Percentiles rank a stretch among this genome's conserved stretches.
phyloP scores from a whole-genome alignment of 1,140 invertebrate genomes.

The Proctacanthus coquilletti region DNA sequence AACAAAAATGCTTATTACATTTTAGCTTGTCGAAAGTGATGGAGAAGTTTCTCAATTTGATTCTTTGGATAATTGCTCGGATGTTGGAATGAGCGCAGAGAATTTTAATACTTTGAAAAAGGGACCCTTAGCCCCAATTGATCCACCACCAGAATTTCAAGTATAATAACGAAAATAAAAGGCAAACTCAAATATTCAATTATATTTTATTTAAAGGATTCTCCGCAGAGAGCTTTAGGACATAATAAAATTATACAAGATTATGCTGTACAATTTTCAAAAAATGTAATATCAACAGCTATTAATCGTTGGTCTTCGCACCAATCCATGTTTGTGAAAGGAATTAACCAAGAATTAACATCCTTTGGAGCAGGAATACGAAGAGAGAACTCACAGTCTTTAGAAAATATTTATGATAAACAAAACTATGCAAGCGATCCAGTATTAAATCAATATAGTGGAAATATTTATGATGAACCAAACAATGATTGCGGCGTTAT shows the following conservation, averaged over 20 bases:
- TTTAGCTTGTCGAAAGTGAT: constrained; percentile 47
- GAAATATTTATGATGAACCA: constrained; percentile 28
- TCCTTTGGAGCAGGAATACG: too few relatives aligned
- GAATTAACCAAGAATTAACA: not conserved
- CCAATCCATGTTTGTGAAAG: not conserved
- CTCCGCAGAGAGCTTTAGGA: constrained; percentile 28
- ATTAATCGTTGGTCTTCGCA: not conserved
- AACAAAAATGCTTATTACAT: too few relatives aligned
- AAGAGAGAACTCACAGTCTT: too few relatives aligned
- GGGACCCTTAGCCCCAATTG: constrained; percentile 52
- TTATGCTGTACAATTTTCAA: constrained; percentile 3
- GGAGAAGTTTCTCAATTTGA: constrained; percentile 49
- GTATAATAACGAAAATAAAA: constrained; percentile 28
- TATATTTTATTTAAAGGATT: constrained; percentile 13
- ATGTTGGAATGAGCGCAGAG: constrained; percentile 53
- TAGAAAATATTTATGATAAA: too few relatives aligned
- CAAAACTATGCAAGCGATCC: constrained; percentile 27
- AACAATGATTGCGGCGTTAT: too few relatives aligned
- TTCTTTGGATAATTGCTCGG: constrained; percentile 47
- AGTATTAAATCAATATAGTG: constrained; percentile 23
- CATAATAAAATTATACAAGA: constrained; percentile 3
- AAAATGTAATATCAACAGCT: constrained; percentile 5
- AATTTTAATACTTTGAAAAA: constrained; percentile 70
- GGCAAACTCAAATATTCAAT: constrained; percentile 9
- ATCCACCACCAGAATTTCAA: constrained; percentile 66